Evolutionary conservation across 37 sponge, comb jelly and placozoan species (phyloP), one percentile per base, ranked within the genome.

Genomic region (Oopsacas minuta): DNA sequence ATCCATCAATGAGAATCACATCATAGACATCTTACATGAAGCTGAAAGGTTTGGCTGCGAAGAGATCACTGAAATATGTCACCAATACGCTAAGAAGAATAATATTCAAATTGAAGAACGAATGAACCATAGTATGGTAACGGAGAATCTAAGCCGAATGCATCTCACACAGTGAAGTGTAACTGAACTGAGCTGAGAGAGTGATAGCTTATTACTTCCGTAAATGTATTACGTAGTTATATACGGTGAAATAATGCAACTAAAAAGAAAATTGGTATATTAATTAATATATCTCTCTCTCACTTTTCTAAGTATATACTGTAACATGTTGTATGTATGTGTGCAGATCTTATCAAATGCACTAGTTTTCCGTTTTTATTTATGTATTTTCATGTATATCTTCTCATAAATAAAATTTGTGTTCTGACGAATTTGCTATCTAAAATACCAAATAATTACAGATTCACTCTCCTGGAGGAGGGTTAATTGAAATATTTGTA

Each of bases 61-160:
- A 10, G 75, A 61, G 30, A 61, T 61, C 75, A 10, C 28, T 34
- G 75, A 61, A 34, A 61, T 61, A 25, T 61, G 75, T 34, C 20
- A 61, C 28, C 75, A 61, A 12, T 61, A 32, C 75, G 75, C 75
- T 3, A 61, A 61, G 75, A 61, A 61, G 22, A 61, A 61, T 61
- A 3, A 34, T 25, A 61, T 61, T 25, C 5, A 3, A 12, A 61
- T 61, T 34, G 75, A 61, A 61, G 75, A 61, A 12, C 75, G 75
- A 5, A 34, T 61, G 3, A n/a, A 61, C 20, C 75, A 61, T 25
- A 61, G 28, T 12, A 61, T 61, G 75, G 75, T 61, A 61, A 61
- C 22, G 75, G 75, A 61, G 28, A 61, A 61, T 12, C 75, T 61
- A 12, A 61, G 75, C 30, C 7, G 75, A n/a, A 10, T 61, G 28